phyloP scores from a whole-genome alignment of 1,140 invertebrate genomes.

The Batillaria attramentaria region DNA sequence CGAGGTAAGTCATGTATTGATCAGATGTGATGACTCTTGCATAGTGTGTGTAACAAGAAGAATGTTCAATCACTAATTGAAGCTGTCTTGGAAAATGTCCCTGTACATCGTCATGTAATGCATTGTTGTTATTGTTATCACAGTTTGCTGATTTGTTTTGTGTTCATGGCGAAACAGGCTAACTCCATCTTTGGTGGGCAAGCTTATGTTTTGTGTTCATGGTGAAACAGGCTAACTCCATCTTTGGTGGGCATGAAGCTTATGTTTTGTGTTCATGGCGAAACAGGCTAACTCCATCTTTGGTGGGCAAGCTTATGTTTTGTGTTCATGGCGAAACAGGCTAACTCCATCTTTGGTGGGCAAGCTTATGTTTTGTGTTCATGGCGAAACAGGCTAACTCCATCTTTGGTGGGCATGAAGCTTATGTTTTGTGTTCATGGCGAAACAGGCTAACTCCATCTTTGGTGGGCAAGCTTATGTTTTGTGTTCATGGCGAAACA shows the following conservation, averaged over 20 bases:
- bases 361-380: no score
- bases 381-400: background rate
- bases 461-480: background rate
- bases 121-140: background rate
- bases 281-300: no score
- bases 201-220: no score
- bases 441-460: background rate
- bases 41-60: background rate
- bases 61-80: background rate
- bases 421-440: background rate
- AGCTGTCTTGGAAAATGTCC: background rate
- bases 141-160: background rate
- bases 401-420: background rate
- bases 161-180: background rate
- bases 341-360: background rate
- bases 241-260: no score
- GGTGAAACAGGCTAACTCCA: background rate
- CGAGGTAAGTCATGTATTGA: conserved; percentile 6
- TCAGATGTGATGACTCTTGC: background rate
- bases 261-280: no score
- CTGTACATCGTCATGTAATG: background rate
- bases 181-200: background rate
- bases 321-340: background rate
- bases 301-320: no score
- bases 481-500: background rate